These are phyloP conservation scores for Leptinotarsa defecta DNA, from an alignment of 1,140 invertebrate genomes.

Conservation along the genomic window DNA sequence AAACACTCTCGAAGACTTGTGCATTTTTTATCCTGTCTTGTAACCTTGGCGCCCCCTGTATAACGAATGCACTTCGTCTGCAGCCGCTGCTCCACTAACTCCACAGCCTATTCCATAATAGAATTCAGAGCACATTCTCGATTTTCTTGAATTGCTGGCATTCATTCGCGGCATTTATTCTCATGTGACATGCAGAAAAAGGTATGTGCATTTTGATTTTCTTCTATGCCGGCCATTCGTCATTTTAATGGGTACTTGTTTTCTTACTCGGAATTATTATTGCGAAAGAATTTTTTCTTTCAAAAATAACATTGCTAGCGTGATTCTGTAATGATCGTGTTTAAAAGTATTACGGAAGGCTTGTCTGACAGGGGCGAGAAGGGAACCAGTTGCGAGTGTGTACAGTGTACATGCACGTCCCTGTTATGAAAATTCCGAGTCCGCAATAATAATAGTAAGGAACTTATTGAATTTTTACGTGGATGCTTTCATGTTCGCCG, in stretches of 20 bases:
- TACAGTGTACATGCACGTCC: slow-evolving; percentile 2
- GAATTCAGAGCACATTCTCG: slow-evolving; percentile 39
- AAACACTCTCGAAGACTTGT: too few species aligned
- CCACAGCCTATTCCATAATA: slow-evolving; percentile 28
- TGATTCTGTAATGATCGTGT: slow-evolving; percentile 40
- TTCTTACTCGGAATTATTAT: slow-evolving; percentile 43
- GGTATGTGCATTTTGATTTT: slow-evolving; percentile 49
- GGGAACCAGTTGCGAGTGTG: slow-evolving; percentile 3
- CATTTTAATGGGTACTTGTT: slow-evolving; percentile 45
- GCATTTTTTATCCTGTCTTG: too few species aligned
- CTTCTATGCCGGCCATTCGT: slow-evolving; percentile 41
- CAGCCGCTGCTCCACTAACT: neutral
- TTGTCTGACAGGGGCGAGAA: neutral
- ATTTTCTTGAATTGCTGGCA: slow-evolving; percentile 37
- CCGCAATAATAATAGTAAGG: neutral
- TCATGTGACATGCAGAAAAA: slow-evolving; percentile 41
- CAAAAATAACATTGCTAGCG: slow-evolving; percentile 39
- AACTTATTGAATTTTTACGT: neutral
- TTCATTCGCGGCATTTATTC: slow-evolving; percentile 33
- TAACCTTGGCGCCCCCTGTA: too few species aligned
- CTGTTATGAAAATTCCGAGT: slow-evolving; percentile 7
- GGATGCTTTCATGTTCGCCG: neutral
- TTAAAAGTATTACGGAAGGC: slow-evolving; percentile 21
- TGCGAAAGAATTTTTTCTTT: slow-evolving; percentile 34
- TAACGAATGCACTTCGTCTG: neutral